Conservation (phyloP, 2,113 vertebrate species). For the Gallinago jamesoni region DNA sequence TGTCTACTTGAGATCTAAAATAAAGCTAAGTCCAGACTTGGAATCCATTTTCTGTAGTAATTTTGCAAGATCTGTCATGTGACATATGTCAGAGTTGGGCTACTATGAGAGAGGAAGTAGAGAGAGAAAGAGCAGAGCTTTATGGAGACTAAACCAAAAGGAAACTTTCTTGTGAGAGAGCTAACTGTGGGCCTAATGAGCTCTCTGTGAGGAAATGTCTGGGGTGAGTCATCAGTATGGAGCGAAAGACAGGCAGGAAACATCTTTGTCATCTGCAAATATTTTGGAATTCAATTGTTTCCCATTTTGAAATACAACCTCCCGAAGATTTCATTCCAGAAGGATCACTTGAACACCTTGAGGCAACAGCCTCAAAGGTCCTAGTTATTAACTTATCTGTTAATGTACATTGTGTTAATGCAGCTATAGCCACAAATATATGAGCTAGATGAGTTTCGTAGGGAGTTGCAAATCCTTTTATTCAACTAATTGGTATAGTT, state of each 20-base stretch:
- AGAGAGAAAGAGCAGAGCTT: neutral
- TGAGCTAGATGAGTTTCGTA: neutral
- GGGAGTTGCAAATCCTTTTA: neutral
- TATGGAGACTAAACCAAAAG: neutral
- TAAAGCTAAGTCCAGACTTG: neutral
- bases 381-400: neutral
- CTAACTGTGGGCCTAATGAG: neutral
- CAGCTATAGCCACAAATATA: neutral
- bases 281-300: neutral
- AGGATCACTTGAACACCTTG: neutral
- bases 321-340: neutral
- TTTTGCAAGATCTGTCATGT: neutral
- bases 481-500: neutral
- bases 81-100: neutral
- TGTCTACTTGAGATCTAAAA: neutral
- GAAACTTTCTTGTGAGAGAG: neutral
- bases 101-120: neutral
- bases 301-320: neutral
- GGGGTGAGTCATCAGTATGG: neutral
- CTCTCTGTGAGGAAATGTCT: neutral
- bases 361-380: neutral
- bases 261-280: neutral
- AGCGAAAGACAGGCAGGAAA: neutral
- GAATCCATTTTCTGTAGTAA: neutral
- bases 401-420: neutral